phyloP scores from a whole-genome alignment of 2,888 invertebrate species.

The Koerneria pararmatus region DNA sequence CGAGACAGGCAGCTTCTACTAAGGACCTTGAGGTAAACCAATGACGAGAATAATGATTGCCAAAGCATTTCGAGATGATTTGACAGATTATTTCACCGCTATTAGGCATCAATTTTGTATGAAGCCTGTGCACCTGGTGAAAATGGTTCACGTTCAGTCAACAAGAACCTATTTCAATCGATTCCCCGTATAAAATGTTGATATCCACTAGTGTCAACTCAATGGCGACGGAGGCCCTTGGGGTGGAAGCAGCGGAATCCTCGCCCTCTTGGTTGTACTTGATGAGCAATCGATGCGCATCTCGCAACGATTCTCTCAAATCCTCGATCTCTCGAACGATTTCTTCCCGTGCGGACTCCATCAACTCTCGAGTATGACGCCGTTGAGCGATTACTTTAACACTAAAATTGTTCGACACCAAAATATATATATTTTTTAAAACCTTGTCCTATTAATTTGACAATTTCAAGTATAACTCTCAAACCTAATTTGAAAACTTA shows the following conservation, averaged over 20 bases:
- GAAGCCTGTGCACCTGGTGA: too few relatives aligned
- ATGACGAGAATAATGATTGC: too few relatives aligned
- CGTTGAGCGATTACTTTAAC: slow-evolving; percentile 36
- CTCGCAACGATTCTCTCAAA: slow-evolving; percentile 34
- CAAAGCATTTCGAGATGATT: too few relatives aligned
- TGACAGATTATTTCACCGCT: too few relatives aligned
- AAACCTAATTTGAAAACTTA: slow-evolving; percentile 26
- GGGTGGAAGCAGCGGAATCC: slow-evolving; percentile 16
- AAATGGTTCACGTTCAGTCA: too few relatives aligned
- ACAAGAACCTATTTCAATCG: too few relatives aligned
- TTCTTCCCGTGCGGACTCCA: slow-evolving; percentile 31
- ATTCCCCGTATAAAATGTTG: too few relatives aligned
- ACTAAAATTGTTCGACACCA: neutral
- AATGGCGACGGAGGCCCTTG: slow-evolving; percentile 10
- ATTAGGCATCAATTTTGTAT: too few relatives aligned
- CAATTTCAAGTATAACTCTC: neutral
- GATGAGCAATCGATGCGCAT: slow-evolving; percentile 34
- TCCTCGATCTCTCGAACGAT: slow-evolving; percentile 42
- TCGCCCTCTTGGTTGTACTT: slow-evolving; percentile 30
- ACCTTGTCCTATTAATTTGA: neutral
- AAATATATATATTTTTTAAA: neutral
- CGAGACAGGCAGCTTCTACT: too few relatives aligned
- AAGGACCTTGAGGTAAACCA: too few relatives aligned
- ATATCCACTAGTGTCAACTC: too few relatives aligned
- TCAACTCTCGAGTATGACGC: slow-evolving; percentile 34